phyloP scores from a whole-genome alignment of 1,140 invertebrate genomes.

The Asobara japonica region DNA sequence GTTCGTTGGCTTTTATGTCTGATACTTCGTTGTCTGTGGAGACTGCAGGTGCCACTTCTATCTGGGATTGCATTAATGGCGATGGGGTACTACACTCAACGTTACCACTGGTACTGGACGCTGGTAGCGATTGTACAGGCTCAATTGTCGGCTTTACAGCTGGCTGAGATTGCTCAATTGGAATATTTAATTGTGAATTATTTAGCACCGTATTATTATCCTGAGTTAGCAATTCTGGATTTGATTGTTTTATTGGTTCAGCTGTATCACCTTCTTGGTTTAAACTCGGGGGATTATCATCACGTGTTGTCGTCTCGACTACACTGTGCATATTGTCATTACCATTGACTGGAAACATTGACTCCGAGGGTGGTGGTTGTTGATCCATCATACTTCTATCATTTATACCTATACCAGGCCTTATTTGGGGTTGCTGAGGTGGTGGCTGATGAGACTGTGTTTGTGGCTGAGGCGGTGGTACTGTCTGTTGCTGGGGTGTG shows the following conservation, averaged over 20 bases:
- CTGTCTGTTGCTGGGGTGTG: constrained; percentile 45
- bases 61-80: constrained; percentile 44
- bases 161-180: constrained; percentile 45
- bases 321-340: constrained; percentile 56
- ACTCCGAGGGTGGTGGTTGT: constrained; percentile 41
- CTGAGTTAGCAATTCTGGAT: constrained; percentile 35
- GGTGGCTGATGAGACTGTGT: constrained; percentile 45
- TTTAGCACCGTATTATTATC: constrained; percentile 51
- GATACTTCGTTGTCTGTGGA: constrained; percentile 52
- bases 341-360: constrained; percentile 55
- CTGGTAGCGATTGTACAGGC: constrained; percentile 59
- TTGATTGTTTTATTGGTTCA: constrained; percentile 42
- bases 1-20: constrained; percentile 52
- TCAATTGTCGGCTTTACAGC: constrained; percentile 46
- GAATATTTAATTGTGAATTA: constrained; percentile 45
- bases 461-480: constrained; percentile 39
- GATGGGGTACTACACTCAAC: constrained; percentile 51
- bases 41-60: constrained; percentile 27
- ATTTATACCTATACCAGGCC: constrained; percentile 48
- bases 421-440: constrained; percentile 59
- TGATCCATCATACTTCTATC: constrained; percentile 51
- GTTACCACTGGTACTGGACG: constrained; percentile 60
- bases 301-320: constrained; percentile 56
- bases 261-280: constrained; percentile 45
- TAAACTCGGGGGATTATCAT: constrained; percentile 51